A percentile compares a stretch with the other conserved stretches of the same genome.
phyloP scores from a whole-genome alignment of 1,140 invertebrate species.

The Eumaeus atala region DNA sequence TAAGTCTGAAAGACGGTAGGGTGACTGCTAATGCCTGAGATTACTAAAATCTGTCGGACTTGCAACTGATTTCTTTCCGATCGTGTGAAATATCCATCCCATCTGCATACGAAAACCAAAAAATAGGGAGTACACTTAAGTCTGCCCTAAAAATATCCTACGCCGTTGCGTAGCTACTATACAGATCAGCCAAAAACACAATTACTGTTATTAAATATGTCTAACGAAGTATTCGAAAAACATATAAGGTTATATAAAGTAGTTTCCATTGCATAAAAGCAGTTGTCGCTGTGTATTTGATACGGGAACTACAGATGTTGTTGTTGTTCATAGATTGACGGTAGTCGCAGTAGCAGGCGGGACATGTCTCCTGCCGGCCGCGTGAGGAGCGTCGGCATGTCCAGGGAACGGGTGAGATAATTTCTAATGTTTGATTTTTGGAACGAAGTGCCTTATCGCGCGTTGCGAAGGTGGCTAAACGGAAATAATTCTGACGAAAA shows the following conservation, averaged over 20 bases:
- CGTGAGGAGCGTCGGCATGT: constrained; percentile 80
- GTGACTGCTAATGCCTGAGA: no score
- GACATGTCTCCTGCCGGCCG: constrained; percentile 86
- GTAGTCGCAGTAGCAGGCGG: constrained; percentile 76
- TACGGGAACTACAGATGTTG: not conserved
- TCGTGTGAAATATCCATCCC: no score
- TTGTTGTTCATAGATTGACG: constrained; percentile 55
- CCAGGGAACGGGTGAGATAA: constrained; percentile 63
- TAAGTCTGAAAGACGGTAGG: no score
- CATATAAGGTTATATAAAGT: no score
- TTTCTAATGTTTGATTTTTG: no score
- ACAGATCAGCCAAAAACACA: not conserved
- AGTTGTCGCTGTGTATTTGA: not conserved
- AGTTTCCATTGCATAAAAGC: no score
- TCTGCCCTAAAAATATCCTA: not conserved
- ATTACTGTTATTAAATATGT: not conserved
- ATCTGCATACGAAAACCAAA: no score
- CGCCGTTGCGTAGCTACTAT: not conserved
- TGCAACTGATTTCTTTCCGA: no score
- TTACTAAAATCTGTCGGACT: no score
- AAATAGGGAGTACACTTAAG: not conserved
- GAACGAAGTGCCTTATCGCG: no score
- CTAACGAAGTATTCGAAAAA: not conserved
- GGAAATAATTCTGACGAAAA: no score
- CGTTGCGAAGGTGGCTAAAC: no score